Evolutionary conservation across 2,888 invertebrate genomes (phyloP).

Genomic region (Cephus nigrinus): DNA sequence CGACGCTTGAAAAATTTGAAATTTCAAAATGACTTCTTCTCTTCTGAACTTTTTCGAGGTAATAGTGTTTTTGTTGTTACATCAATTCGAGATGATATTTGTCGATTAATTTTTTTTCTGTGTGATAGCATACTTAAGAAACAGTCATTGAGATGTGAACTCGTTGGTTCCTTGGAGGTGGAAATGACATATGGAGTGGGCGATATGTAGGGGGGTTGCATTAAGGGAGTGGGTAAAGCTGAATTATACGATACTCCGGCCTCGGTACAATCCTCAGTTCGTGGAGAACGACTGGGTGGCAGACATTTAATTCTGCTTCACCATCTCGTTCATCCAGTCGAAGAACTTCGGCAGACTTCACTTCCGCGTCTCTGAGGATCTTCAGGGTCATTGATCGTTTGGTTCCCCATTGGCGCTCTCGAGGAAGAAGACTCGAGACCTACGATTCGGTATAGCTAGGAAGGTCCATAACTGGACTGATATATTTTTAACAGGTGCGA

Average conservation of each 20-base stretch:
- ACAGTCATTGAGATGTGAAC: not conserved
- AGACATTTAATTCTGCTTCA: not conserved
- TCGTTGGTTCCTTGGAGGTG: not conserved
- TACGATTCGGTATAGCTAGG: not conserved
- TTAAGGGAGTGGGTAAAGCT: constrained; percentile 35
- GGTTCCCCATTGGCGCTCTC: not conserved
- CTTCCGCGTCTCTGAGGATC: not conserved
- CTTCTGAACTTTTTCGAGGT: not conserved
- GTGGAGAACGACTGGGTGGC: constrained; percentile 24
- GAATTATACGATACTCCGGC: constrained; percentile 30
- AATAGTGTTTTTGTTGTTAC: not conserved
- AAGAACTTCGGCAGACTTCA: not conserved
- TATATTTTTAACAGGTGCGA: not conserved
- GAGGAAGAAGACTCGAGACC: not conserved
- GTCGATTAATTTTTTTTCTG: not conserved
- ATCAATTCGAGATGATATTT: not conserved
- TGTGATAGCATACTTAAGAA: not conserved
- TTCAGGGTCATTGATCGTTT: not conserved
- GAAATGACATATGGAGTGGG: constrained; percentile 5
- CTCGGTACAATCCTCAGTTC: constrained; percentile 23
- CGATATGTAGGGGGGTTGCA: constrained; percentile 6
- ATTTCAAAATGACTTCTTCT: not conserved
- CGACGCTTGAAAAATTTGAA: not conserved
- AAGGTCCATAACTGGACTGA: not conserved
- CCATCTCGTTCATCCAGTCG: not conserved